Percentiles rank a stretch among this genome's conserved stretches.
These are phyloP conservation scores for Margarornis squamiger DNA, from an alignment of 2,797 vertebrate genomes.

Conservation along the genomic window DNA sequence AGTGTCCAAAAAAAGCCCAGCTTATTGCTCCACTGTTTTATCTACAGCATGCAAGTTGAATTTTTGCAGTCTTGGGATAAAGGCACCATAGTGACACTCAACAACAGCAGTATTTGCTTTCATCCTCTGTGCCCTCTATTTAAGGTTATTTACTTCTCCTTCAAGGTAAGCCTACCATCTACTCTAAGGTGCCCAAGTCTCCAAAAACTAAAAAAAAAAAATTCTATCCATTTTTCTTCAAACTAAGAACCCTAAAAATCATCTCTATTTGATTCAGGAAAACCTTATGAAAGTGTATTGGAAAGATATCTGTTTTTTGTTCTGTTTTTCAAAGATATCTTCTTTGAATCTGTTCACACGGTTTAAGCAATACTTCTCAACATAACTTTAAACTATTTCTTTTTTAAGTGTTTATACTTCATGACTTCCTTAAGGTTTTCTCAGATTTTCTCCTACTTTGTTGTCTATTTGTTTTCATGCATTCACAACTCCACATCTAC, in stretches of 20 bases:
- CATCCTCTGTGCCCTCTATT: background rate
- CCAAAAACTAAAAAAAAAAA: background rate
- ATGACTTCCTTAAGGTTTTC: background rate
- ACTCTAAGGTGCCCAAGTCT: background rate
- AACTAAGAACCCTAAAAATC: background rate
- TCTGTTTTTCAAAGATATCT: background rate
- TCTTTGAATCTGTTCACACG: accelerated
- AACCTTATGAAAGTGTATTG: background rate
- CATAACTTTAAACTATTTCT: background rate
- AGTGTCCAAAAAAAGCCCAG: background rate
- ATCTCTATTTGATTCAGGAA: background rate
- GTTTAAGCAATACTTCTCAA: background rate
- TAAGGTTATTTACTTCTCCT: background rate
- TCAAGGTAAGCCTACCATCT: background rate
- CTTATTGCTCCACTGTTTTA: background rate
- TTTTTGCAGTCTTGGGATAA: background rate
- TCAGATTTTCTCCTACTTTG: background rate
- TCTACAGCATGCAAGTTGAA: background rate
- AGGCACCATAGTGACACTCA: background rate
- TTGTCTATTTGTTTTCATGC: background rate
- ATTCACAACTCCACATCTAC: background rate
- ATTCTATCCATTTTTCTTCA: background rate
- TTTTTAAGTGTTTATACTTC: background rate
- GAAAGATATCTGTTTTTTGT: background rate
- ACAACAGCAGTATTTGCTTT: background rate